Base-by-base conservation (phyloP, 1,140 invertebrate genomes). In the Drosophila pseudoananassae region DNA sequence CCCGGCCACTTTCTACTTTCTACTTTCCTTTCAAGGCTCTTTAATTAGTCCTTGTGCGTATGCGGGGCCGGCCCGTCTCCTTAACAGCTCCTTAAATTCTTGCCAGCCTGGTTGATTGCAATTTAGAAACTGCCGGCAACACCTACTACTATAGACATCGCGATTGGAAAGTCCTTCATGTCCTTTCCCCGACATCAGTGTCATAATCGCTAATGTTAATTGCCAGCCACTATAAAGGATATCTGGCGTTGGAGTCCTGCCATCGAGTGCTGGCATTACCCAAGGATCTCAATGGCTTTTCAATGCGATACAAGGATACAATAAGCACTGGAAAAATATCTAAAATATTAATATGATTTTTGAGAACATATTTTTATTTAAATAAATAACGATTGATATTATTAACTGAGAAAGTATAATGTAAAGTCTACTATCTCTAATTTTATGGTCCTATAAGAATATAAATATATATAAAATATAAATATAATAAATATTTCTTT, bases 121-220 rank as follows among this genome's bases (percentile, higher is more conserved):
- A 53, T 61, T 45, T 31, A 61, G 36, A 53, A 45, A 45, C 58
- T 43, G 50, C 25, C 43, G 58, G 58, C 50, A 53, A 63, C 63
- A 69, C 65, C 65, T 69, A 31, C 51, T 20, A 17, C 63, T 51
- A 47, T 56, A 68, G 2, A 4, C 33, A 4, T 4, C 10, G 10
- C 33, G 9, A 12, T 12, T n/a, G 10, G 10, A 10, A 36, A 4
- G 33, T 58, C 23, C 9, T 27, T 8, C 14, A 3, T 15, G 10
- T 38, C 3, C 8, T 9, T 12, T 43, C 15, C n/a, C 12, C 27
- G 27, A 12, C 23, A 6, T 38, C n/a, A 23, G 40, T 46, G 52
- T 49, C 51, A 70, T 70, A 70, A 69, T 69, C 64, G 64, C 64
- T 31, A 36, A 46, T 52, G 66, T 56, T 70, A 70, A 70, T 70